Percentiles rank a stretch among this genome's conserved stretches.
Conservation (phyloP, 2,797 vertebrate genomes). For the Paguma larvata region DNA sequence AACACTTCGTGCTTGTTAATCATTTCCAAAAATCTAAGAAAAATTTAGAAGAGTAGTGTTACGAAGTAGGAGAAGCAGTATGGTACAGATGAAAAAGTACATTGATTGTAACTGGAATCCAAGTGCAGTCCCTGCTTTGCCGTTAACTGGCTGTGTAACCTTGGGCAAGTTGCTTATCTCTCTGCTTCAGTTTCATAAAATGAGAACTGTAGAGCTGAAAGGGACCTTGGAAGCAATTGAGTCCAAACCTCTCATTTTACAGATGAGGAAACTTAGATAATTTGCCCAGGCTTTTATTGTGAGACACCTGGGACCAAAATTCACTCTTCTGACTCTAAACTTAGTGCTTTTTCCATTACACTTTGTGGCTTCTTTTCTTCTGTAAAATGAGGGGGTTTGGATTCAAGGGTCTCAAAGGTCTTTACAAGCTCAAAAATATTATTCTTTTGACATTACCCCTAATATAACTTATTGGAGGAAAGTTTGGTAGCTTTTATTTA, state of each 20-base stretch:
- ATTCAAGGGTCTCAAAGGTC: not conserved
- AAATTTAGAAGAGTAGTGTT: slow-evolving; percentile 48
- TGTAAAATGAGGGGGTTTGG: not conserved
- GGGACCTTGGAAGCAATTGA: slow-evolving; percentile 3
- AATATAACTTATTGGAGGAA: not conserved
- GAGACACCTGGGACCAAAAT: slow-evolving; percentile 48
- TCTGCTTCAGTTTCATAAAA: slow-evolving; percentile 67
- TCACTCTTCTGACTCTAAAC: slow-evolving; percentile 32
- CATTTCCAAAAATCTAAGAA: slow-evolving; percentile 33
- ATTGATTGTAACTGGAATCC: not conserved
- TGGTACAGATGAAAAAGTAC: slow-evolving; percentile 2
- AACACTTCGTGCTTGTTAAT: slow-evolving; percentile 40
- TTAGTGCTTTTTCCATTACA: not conserved
- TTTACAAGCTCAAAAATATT: slow-evolving; percentile 36
- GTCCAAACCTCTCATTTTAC: slow-evolving; percentile 43
- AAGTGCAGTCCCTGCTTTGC: not conserved
- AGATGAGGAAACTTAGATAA: slow-evolving; percentile 51
- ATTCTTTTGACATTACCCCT: not conserved
- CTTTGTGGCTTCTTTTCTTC: slow-evolving; percentile 18
- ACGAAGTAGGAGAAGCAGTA: not conserved
- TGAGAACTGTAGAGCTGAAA: slow-evolving; percentile 28
- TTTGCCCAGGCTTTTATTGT: slow-evolving; percentile 42
- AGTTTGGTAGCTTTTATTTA: slow-evolving; percentile 37
- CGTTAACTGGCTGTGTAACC: slow-evolving; percentile 34
- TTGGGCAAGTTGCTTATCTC: slow-evolving; percentile 59